phyloP scores from a whole-genome alignment of 1,140 invertebrate species.

The Drosophila eugracilis region DNA sequence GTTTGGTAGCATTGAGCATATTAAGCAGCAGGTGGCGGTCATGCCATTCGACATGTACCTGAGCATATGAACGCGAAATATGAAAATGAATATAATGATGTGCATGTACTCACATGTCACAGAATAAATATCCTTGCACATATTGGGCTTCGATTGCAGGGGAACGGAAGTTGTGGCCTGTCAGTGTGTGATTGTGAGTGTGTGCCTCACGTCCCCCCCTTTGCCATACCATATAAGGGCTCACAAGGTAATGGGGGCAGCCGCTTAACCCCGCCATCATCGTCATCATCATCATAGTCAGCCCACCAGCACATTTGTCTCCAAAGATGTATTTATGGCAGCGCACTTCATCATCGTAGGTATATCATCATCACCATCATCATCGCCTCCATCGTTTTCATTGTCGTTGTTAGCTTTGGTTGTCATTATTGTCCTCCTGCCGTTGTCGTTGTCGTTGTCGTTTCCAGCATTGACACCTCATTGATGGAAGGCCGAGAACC shows the following conservation, averaged over 20 bases:
- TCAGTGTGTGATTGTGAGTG: neutral
- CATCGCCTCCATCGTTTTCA: slow-evolving; percentile 30
- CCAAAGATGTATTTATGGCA: slow-evolving; percentile 64
- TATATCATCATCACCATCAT: slow-evolving; percentile 21
- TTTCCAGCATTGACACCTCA: slow-evolving; percentile 54
- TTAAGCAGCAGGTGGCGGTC: slow-evolving; percentile 35
- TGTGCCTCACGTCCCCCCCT: neutral
- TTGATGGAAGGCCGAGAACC: slow-evolving; percentile 19
- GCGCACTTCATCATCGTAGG: slow-evolving; percentile 55
- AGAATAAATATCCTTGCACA: slow-evolving; percentile 27
- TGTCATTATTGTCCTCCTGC: slow-evolving; percentile 56
- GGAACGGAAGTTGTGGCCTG: slow-evolving; percentile 15
- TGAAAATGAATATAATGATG: slow-evolving; percentile 49
- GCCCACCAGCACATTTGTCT: slow-evolving; percentile 50
- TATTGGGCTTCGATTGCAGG: slow-evolving; percentile 38
- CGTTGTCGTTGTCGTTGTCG: slow-evolving; percentile 22
- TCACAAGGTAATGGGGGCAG: neutral
- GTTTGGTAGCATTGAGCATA: neutral
- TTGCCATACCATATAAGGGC: neutral
- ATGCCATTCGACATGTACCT: slow-evolving; percentile 1
- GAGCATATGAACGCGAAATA: slow-evolving; percentile 45
- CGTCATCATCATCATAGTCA: neutral
- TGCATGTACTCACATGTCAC: slow-evolving; percentile 10
- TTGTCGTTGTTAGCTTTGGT: slow-evolving; percentile 45
- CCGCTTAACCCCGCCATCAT: slow-evolving; percentile 2